Conservation (phyloP, 2,888 invertebrate species). For the Tortricodes alternella region DNA sequence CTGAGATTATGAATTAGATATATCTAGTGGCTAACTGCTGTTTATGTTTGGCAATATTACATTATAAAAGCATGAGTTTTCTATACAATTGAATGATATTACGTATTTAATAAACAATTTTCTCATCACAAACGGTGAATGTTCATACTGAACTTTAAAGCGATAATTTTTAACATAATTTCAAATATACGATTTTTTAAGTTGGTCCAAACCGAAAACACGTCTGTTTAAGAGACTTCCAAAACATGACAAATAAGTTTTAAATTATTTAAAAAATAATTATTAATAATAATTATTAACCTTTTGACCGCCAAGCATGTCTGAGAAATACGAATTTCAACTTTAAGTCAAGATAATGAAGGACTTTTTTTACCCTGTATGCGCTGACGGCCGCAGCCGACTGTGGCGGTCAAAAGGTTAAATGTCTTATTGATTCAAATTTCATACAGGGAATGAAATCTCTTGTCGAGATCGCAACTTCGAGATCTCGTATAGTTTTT, state of each 20-base stretch:
- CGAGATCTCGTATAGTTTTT: too few relatives aligned
- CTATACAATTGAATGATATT: slow-evolving; percentile 21
- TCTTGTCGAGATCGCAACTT: too few relatives aligned
- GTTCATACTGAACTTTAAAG: neutral
- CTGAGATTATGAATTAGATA: slow-evolving; percentile 15
- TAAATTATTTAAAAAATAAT: too few relatives aligned
- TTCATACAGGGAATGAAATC: too few relatives aligned
- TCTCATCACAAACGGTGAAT: neutral
- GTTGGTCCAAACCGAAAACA: slow-evolving; percentile 50
- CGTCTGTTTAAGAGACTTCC: neutral
- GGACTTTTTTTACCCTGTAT: too few relatives aligned
- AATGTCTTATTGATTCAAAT: too few relatives aligned
- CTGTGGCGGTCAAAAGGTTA: too few relatives aligned
- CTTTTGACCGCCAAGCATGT: too few relatives aligned
- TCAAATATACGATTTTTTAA: slow-evolving; percentile 13
- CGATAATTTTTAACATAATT: slow-evolving; percentile 1
- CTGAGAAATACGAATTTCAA: too few relatives aligned
- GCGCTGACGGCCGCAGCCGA: too few relatives aligned
- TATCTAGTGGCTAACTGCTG: slow-evolving; percentile 13
- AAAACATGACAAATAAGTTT: slow-evolving; percentile 9
- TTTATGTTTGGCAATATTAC: slow-evolving; percentile 27
- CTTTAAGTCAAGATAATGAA: too few relatives aligned
- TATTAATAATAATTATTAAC: too few relatives aligned
- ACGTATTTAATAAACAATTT: slow-evolving; percentile 20
- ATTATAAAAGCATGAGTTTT: slow-evolving; percentile 23